These are phyloP conservation scores for Piscicola geometra DNA, from an alignment of 2,888 invertebrate genomes.

Conservation along the genomic window DNA sequence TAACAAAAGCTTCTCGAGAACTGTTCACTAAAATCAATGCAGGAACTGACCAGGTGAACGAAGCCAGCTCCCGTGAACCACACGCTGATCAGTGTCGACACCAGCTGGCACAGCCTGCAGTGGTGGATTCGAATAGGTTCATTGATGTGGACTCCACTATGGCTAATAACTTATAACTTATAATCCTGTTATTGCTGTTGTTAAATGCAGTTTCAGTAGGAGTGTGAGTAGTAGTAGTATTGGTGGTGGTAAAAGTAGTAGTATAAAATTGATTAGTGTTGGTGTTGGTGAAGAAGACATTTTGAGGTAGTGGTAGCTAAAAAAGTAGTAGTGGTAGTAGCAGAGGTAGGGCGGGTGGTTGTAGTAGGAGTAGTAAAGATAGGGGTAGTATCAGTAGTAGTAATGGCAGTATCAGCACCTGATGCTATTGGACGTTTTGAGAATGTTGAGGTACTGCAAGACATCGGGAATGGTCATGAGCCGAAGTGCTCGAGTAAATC, in stretches of 20 bases:
- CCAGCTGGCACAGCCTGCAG: slow-evolving; percentile 89
- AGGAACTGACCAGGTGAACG: slow-evolving; percentile 60
- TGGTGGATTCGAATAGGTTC: not conserved
- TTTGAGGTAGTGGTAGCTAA: not conserved
- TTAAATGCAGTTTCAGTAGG: no score
- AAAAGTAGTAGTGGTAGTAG: slow-evolving; percentile 12
- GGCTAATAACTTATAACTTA: no score
- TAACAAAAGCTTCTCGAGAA: no score
- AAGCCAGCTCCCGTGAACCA: slow-evolving; percentile 99
- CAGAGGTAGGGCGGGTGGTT: not conserved
- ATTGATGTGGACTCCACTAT: no score
- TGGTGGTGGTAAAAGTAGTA: no score
- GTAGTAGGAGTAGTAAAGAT: not conserved
- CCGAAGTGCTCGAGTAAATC: slow-evolving; percentile 94
- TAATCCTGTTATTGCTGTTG: no score
- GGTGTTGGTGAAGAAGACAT: no score
- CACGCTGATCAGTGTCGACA: slow-evolving; percentile 99
- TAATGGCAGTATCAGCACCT: slow-evolving; percentile 60
- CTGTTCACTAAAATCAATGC: no score
- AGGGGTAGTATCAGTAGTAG: not conserved
- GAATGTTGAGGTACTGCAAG: slow-evolving; percentile 99
- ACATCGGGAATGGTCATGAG: slow-evolving; percentile 99
- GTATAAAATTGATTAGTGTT: no score
- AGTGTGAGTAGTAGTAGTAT: no score
- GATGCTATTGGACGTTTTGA: slow-evolving; percentile 99